Evolutionary conservation across 2,888 invertebrate genomes (phyloP).

Genomic region (Amblyjoppa fuscipennis): DNA sequence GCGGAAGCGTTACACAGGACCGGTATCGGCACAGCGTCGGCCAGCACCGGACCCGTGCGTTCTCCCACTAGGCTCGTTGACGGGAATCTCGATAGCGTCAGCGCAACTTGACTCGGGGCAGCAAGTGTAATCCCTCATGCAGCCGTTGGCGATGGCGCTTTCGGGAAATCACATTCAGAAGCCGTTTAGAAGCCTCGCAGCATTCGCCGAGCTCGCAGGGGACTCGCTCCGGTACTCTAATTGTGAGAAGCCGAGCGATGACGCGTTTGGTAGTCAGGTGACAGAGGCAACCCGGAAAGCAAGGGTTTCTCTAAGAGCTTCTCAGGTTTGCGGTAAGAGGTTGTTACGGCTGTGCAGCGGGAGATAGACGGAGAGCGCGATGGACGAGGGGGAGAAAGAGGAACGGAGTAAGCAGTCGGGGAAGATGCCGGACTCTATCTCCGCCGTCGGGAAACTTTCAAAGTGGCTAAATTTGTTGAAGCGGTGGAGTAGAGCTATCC

Average conservation of each 20-base stretch:
- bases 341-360: constrained; percentile 38
- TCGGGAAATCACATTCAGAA: constrained; percentile 60
- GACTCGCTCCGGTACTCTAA: constrained; percentile 45
- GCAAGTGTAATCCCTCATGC: neutral
- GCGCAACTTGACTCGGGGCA: neutral
- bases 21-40: neutral
- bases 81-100: neutral
- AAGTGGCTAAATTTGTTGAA: constrained; percentile 69
- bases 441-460: constrained; percentile 61
- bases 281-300: constrained; percentile 42
- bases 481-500: constrained; percentile 49
- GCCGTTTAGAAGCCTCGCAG: constrained; percentile 47
- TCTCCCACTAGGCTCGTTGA: neutral
- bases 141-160: constrained; percentile 28
- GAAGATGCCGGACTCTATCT: constrained; percentile 21
- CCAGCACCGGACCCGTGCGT: no score
- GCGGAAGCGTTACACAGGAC: neutral
- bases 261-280: constrained; percentile 52
- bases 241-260: constrained; percentile 54
- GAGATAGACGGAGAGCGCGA: neutral
- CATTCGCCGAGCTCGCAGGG: constrained; percentile 11
- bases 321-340: constrained; percentile 56
- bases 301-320: constrained; percentile 63
- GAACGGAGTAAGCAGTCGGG: constrained; percentile 8
- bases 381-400: neutral